phyloP scores from a whole-genome alignment of 2,797 vertebrate genomes.

The Molossus molossus region DNA sequence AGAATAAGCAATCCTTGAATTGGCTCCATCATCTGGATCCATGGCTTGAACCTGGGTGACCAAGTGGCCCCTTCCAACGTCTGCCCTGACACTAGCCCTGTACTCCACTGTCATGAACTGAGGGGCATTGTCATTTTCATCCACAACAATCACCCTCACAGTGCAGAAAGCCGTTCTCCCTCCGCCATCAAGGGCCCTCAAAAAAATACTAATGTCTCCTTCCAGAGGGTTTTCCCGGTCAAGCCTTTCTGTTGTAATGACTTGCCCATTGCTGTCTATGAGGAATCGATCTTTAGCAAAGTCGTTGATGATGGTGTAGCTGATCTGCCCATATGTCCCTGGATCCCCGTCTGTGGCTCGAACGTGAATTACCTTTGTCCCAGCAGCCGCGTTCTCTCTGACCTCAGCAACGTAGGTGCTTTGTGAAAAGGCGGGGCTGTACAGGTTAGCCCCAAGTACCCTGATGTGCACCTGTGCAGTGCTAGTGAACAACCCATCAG shows the following conservation, averaged over 20 bases:
- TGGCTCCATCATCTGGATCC: constrained; percentile 95
- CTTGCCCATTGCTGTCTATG: constrained; percentile 94
- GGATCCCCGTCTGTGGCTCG: constrained; percentile 96
- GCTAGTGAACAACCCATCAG: constrained; percentile 97
- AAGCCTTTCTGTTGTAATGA: constrained; percentile 95
- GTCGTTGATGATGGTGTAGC: constrained; percentile 95
- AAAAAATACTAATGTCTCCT: constrained; percentile 92
- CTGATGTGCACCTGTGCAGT: constrained; percentile 97
- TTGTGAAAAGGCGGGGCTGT: constrained; percentile 95
- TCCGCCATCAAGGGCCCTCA: constrained; percentile 95
- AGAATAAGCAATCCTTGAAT: constrained; percentile 96
- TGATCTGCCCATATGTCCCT: constrained; percentile 93
- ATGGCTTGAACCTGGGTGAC: constrained; percentile 96
- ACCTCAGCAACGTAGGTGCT: constrained; percentile 95
- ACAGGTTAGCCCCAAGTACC: constrained; percentile 95
- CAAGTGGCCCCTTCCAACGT: constrained; percentile 94
- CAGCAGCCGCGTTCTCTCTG: constrained; percentile 94
- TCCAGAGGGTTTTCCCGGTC: constrained; percentile 95
- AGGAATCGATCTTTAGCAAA: constrained; percentile 95
- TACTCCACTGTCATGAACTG: constrained; percentile 94
- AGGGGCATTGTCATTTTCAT: constrained; percentile 97
- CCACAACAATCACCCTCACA: constrained; percentile 94
- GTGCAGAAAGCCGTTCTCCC: constrained; percentile 95
- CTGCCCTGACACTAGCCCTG: constrained; percentile 95
- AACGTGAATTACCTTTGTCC: constrained; percentile 94